Evolutionary conservation across 1,140 invertebrate genomes (phyloP).

Genomic region (Globodera ellingtonae): DNA sequence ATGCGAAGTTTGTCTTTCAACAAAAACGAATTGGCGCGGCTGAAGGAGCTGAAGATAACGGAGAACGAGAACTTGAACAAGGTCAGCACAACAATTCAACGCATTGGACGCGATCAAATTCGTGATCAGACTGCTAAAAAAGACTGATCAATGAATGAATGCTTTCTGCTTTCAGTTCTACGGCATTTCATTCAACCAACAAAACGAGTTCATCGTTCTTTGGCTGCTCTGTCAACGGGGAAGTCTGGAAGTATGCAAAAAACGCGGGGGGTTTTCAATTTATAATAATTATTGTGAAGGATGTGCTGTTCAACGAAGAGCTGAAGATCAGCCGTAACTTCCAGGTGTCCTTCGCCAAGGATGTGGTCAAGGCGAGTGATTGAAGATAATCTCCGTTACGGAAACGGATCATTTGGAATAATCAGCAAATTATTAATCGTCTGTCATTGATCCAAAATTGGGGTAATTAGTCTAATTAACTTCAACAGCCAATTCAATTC

Average conservation of each 20-base stretch:
- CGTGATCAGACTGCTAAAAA: too few relatives aligned
- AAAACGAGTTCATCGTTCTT: constrained; percentile 63
- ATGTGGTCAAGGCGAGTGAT: constrained; percentile 59
- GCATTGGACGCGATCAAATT: too few relatives aligned
- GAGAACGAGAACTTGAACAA: constrained; percentile 65
- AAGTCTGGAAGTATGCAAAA: constrained; percentile 52
- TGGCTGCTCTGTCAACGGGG: constrained; percentile 62
- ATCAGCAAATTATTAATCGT: too few relatives aligned
- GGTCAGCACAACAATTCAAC: not conserved
- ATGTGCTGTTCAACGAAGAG: constrained; percentile 64
- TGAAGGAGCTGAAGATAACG: constrained; percentile 63
- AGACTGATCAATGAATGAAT: not conserved
- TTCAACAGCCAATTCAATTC: constrained; percentile 25
- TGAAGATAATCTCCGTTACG: not conserved
- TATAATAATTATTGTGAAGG: constrained; percentile 47
- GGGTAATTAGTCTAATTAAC: too few relatives aligned
- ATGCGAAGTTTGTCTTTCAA: constrained; percentile 62
- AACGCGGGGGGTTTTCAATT: not conserved
- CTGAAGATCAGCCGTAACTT: constrained; percentile 63
- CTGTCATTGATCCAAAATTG: too few relatives aligned
- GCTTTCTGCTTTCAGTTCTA: constrained; percentile 47
- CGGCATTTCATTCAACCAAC: constrained; percentile 64
- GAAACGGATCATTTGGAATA: not conserved
- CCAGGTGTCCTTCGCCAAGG: constrained; percentile 65
- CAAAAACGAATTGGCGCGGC: constrained; percentile 54